phyloP scores from a whole-genome alignment of 1,140 invertebrate species.

The Camponotus floridanus region DNA sequence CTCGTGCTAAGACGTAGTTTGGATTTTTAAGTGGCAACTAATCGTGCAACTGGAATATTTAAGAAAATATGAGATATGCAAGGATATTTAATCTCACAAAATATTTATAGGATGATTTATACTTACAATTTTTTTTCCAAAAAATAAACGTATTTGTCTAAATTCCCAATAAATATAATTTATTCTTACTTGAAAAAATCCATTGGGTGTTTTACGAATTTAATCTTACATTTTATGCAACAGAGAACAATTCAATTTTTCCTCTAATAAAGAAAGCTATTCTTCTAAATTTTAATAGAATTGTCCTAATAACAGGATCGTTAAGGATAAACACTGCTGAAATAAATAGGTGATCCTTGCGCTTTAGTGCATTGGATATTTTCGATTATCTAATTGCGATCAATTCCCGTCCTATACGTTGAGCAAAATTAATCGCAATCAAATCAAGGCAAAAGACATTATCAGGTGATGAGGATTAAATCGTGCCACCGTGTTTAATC shows the following conservation, averaged over 20 bases:
- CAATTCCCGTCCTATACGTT: not conserved
- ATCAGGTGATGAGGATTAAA: slow-evolving; percentile 49
- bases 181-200: no score
- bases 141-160: no score
- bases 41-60: slow-evolving; percentile 9
- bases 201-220: not conserved
- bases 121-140: no score
- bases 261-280: not conserved
- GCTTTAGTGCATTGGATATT: not conserved
- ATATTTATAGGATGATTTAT: no score
- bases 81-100: no score
- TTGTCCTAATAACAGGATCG: not conserved
- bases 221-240: slow-evolving; percentile 10
- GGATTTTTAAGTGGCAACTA: slow-evolving; percentile 31
- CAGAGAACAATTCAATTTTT: not conserved
- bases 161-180: no score
- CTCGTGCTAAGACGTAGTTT: slow-evolving; percentile 32
- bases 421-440: slow-evolving; percentile 43
- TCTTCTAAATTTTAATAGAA: not conserved
- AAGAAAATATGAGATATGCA: not conserved
- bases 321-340: not conserved
- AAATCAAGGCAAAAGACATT: slow-evolving; percentile 48
- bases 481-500: slow-evolving; percentile 43
- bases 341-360: not conserved
- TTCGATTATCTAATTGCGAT: not conserved